These are phyloP conservation scores for Ylistrum balloti DNA, from an alignment of 1,140 invertebrate species.

Conservation along the genomic window DNA sequence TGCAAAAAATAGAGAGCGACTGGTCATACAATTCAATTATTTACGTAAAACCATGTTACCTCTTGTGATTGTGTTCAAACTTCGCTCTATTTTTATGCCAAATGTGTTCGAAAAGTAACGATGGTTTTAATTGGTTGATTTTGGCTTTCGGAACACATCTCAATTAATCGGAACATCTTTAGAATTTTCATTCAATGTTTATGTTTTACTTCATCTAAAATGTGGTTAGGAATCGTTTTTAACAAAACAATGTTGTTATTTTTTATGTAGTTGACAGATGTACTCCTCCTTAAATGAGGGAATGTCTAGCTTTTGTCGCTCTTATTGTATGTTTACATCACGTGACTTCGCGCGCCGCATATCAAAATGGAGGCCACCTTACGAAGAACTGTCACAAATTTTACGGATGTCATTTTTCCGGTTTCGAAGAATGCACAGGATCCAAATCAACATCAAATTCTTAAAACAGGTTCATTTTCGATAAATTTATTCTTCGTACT, in stretches of 20 bases:
- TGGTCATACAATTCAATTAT: not conserved
- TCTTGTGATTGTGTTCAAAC: not conserved
- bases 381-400: constrained; percentile 80
- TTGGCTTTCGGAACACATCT: not conserved
- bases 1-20: too few species aligned
- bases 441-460: constrained; percentile 73
- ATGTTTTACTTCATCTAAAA: not conserved
- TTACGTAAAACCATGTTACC: not conserved
- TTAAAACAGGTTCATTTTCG: constrained; percentile 73
- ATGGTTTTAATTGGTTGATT: not conserved
- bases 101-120: constrained; percentile 22
- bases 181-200: not conserved
- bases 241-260: too few species aligned
- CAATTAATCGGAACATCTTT: not conserved
- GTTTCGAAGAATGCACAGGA: constrained; percentile 77
- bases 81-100: constrained; percentile 11
- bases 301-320: not conserved
- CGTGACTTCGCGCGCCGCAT: constrained; percentile 66
- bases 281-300: too few species aligned
- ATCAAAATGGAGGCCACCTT: constrained; percentile 76
- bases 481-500: not conserved
- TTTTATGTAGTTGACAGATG: too few species aligned
- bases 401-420: constrained; percentile 84
- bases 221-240: not conserved
- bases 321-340: constrained; percentile 67